Evolutionary conservation across 1,140 invertebrate genomes (phyloP).

Genomic region (Neodiprion pinetum): DNA sequence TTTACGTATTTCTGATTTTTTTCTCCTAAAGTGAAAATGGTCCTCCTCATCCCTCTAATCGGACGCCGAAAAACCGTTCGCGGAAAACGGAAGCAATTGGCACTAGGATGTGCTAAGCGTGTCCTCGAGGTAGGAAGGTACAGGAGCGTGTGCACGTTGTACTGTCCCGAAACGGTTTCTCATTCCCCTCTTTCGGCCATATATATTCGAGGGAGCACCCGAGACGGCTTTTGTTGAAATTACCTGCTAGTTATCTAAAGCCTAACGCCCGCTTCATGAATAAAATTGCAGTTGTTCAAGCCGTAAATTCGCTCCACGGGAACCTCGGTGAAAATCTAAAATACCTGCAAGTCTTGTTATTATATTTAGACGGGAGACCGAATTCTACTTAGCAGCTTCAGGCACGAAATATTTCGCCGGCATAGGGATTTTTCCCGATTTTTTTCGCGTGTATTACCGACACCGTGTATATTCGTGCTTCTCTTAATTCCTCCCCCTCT

Average conservation of each 20-base stretch:
- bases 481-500: no score
- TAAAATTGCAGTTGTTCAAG: conserved; percentile 37
- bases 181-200: not conserved
- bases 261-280: conserved; percentile 29
- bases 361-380: conserved; percentile 18
- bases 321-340: no score
- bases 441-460: no score
- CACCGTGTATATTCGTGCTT: no score
- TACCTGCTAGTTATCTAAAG: conserved; percentile 7
- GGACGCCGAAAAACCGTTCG: not conserved
- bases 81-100: not conserved
- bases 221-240: conserved; percentile 10
- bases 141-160: not conserved
- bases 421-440: not conserved
- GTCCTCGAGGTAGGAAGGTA: no score
- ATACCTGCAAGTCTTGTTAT: no score
- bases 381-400: conserved; percentile 47
- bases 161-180: not conserved
- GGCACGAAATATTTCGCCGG: not conserved
- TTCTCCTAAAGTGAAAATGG: no score
- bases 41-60: no score
- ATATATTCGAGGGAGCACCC: not conserved
- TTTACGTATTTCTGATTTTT: no score
- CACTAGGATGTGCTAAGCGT: no score
- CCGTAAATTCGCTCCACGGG: conserved; percentile 30